Conservation (phyloP, 2,797 vertebrate genomes). For the Brachymystax lenok region DNA sequence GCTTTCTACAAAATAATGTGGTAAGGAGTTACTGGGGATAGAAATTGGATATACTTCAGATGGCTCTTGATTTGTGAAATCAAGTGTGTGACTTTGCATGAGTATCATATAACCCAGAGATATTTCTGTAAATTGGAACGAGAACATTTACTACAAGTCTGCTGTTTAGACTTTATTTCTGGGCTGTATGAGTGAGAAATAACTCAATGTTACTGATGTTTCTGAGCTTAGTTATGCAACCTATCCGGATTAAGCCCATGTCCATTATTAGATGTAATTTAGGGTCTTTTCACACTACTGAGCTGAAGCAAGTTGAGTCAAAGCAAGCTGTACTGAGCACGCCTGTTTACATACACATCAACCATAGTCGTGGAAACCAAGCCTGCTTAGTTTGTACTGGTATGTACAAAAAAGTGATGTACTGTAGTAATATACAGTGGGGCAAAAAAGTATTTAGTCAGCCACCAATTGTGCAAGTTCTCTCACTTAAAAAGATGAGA, state of each 20-base stretch:
- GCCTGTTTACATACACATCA: not conserved
- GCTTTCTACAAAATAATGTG: constrained; percentile 70
- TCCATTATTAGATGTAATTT: not conserved
- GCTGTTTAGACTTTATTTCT: not conserved
- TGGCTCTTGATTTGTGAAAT: constrained; percentile 21
- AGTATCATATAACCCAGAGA: not conserved
- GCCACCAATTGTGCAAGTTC: too few relatives aligned
- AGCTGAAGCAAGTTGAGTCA: not conserved
- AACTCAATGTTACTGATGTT: too few relatives aligned
- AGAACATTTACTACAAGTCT: too few relatives aligned
- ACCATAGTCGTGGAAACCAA: not conserved
- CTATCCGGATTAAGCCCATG: not conserved
- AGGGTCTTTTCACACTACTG: not conserved
- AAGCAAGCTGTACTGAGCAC: too few relatives aligned
- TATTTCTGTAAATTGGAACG: not conserved
- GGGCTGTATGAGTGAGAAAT: not conserved
- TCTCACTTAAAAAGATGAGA: too few relatives aligned
- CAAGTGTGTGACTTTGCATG: not conserved
- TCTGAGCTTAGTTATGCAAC: not conserved
- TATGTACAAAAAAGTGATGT: not conserved
- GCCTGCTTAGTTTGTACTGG: not conserved
- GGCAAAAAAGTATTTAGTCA: too few relatives aligned
- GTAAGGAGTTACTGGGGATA: constrained; percentile 55
- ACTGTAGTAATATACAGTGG: not conserved
- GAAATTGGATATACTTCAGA: constrained; percentile 33